Base-by-base conservation (phyloP, 1,140 invertebrate genomes). In the Drosophila watanabei region DNA sequence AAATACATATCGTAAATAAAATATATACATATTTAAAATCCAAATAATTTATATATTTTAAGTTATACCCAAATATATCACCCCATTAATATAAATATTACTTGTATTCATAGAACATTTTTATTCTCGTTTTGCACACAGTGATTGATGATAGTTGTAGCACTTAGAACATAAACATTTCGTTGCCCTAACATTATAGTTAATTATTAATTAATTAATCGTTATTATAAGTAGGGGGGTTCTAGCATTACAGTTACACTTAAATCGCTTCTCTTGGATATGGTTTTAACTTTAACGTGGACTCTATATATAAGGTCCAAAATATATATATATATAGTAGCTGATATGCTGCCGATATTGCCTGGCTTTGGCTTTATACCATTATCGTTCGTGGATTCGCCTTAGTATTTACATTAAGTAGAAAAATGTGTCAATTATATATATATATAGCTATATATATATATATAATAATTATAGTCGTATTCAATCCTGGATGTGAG, bases 361-460 rank as follows among this genome's bases (percentile, higher is more conserved):
- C 73, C 62, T 77, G 60, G 66, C 30, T 33, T 57, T 52, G 11
- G 41, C 28, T 60, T 9, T 6, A 20, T 24, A 56, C 45, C 30
- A 9, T 24, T 20, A 39, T 41, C 30, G 16, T 32, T 30, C 45
- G 13, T 57, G 8, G 28, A 11, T 54, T 88, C 65, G 78, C 69
- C 85, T 82, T 89, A 85, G 72, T 88, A 88, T 88, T 79, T 88
- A 88, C 85, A 88, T 88, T 88, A 88, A 88, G 85, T 88, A 88
- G 81, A 88, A 89, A 54, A 75, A 80, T 84, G 24, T 73, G 59
- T 84, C 84, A 81, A 89, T 75, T 56, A 65, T 81, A 83, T 43
- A 61, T 49, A 39, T 57, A 41, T 52, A 52, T 78, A 46, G 58
- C 1, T 20, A 35, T 49, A 45, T 46, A 45, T 64, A 70, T 56